These are phyloP conservation scores for Cephus pulcher DNA, from an alignment of 2,888 invertebrate genomes.

Conservation along the genomic window DNA sequence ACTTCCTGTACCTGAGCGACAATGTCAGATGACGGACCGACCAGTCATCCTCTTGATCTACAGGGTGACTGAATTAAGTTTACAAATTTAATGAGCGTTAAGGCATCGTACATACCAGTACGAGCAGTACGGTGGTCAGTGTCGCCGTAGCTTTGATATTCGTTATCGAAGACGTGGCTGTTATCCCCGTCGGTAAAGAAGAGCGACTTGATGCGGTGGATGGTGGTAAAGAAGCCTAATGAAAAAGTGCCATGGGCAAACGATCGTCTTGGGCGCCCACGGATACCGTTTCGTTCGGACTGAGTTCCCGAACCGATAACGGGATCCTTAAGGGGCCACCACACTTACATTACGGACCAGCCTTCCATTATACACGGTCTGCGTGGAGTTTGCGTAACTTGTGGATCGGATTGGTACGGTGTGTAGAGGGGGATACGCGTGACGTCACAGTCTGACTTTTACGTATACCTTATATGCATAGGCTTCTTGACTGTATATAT, in stretches of 20 bases:
- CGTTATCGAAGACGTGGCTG: background rate
- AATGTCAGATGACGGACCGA: too few species aligned
- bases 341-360: background rate
- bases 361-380: background rate
- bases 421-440: background rate
- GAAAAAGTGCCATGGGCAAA: background rate
- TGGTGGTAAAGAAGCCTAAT: background rate
- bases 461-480: background rate
- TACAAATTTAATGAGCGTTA: background rate
- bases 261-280: background rate
- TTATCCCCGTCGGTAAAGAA: background rate
- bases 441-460: background rate
- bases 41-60: too few species aligned
- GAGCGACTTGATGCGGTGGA: background rate
- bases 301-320: background rate
- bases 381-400: background rate
- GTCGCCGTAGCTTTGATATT: background rate
- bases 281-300: background rate
- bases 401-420: background rate
- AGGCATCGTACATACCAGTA: too few species aligned
- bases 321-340: background rate
- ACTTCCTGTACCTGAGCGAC: too few species aligned
- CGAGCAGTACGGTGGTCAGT: too few species aligned
- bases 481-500: too few species aligned
- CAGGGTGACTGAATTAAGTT: background rate